These are phyloP conservation scores for Harpegnathos saltator DNA, from an alignment of 1,140 invertebrate species.

Conservation along the genomic window DNA sequence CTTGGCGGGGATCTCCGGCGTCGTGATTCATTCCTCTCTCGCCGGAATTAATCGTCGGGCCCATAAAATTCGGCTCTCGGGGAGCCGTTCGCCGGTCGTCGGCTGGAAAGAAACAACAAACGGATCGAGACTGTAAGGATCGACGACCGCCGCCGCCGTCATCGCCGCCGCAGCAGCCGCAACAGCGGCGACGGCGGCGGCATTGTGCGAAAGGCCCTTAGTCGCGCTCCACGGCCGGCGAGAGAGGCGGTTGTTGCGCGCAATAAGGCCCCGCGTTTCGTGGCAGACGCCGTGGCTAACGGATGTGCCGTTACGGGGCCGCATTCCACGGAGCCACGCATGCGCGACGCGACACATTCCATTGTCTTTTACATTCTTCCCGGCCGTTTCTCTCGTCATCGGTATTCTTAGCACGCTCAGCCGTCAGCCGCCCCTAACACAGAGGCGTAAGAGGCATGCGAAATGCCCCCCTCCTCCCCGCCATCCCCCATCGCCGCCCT, in stretches of 20 bases:
- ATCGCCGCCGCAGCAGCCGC: too few species aligned
- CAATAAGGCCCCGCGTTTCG: conserved; percentile 75
- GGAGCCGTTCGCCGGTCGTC: neutral
- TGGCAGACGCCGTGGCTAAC: conserved; percentile 81
- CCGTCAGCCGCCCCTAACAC: conserved; percentile 67
- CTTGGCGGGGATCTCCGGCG: neutral
- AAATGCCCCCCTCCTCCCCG: neutral
- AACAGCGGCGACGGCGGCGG: neutral
- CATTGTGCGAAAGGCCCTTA: conserved; percentile 47
- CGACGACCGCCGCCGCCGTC: too few species aligned
- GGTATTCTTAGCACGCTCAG: conserved; percentile 77
- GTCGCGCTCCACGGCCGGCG: conserved; percentile 25
- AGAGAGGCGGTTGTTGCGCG: conserved; percentile 68
- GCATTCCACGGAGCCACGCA: conserved; percentile 82
- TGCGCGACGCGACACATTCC: conserved; percentile 84
- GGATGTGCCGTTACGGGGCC: conserved; percentile 84
- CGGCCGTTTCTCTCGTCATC: conserved; percentile 73
- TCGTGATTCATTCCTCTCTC: neutral
- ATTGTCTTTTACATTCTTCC: conserved; percentile 83
- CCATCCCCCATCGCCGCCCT: neutral
- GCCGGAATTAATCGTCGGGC: neutral
- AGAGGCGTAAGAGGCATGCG: conserved; percentile 57
- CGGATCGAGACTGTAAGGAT: neutral
- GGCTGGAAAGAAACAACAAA: conserved; percentile 14
- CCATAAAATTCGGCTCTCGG: neutral